A percentile compares a stretch with the other conserved stretches of the same genome.
Conservation (phyloP, 1,140 invertebrate genomes). For the Sycophaga agraensis region DNA sequence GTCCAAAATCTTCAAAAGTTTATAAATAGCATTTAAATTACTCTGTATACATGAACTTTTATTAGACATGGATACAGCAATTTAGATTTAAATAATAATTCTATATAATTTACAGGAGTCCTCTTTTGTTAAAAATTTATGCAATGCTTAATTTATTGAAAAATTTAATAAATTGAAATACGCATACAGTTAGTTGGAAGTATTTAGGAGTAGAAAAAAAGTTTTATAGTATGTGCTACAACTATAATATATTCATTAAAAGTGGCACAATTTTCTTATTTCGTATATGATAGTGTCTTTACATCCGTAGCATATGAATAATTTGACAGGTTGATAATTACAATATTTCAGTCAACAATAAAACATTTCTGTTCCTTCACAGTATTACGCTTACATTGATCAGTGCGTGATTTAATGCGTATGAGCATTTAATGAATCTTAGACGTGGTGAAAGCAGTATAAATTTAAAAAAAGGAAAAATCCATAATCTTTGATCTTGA, state of each 20-base stretch:
- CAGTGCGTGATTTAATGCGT: neutral
- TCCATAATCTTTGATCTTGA: neutral
- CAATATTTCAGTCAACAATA: neutral
- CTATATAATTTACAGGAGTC: too few relatives aligned
- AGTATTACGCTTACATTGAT: neutral
- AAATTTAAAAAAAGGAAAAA: constrained; percentile 8
- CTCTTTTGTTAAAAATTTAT: constrained; percentile 1
- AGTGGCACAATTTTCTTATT: neutral
- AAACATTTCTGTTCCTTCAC: neutral
- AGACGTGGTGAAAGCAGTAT: constrained; percentile 3
- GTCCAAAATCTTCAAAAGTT: too few relatives aligned
- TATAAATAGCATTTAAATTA: too few relatives aligned
- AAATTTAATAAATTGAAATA: constrained; percentile 10
- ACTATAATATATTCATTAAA: constrained; percentile 2
- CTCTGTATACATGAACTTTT: too few relatives aligned
- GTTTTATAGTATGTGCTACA: neutral
- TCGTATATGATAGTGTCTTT: neutral
- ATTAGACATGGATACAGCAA: too few relatives aligned
- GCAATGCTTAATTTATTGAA: constrained; percentile 6
- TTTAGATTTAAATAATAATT: too few relatives aligned
- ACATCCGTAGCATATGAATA: neutral
- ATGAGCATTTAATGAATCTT: neutral
- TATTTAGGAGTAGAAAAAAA: neutral
- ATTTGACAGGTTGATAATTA: too few relatives aligned
- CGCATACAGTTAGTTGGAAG: neutral